Conservation (phyloP, 2,888 invertebrate species). For the Tortricodes alternella region DNA sequence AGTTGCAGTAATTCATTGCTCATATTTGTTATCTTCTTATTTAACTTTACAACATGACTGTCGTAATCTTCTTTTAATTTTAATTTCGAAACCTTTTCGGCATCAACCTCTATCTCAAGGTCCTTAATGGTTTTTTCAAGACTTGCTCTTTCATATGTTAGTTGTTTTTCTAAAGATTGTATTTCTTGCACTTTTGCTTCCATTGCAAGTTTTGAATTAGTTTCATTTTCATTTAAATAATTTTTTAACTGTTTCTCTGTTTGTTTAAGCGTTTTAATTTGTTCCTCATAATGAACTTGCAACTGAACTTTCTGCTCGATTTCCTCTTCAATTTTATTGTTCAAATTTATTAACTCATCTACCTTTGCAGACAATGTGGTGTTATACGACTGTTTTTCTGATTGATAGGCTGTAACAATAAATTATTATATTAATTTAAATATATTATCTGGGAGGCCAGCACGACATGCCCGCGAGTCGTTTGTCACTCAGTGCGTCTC, state of each 20-base stretch:
- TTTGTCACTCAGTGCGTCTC: too few relatives aligned
- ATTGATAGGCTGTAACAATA: neutral
- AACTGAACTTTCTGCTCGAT: neutral
- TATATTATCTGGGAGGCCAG: too few relatives aligned
- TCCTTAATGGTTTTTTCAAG: conserved; percentile 3
- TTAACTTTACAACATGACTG: conserved; percentile 13
- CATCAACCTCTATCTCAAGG: conserved; percentile 1
- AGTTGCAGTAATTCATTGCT: conserved; percentile 22
- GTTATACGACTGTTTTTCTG: neutral
- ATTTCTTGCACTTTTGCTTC: neutral
- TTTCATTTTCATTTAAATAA: neutral
- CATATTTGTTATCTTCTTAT: conserved; percentile 16
- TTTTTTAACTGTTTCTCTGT: neutral
- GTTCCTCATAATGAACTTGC: neutral
- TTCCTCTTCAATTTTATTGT: neutral
- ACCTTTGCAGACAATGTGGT: neutral
- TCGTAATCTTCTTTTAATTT: conserved; percentile 22
- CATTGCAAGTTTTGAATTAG: neutral
- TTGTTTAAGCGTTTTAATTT: neutral
- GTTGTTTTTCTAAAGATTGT: neutral
- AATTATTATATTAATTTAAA: neutral
- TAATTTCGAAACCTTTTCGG: conserved; percentile 6
- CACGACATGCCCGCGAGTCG: too few relatives aligned
- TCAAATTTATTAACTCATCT: neutral
- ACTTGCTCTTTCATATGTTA: neutral